Percentiles rank a stretch among this genome's conserved stretches.
Evolutionary conservation across 2,888 invertebrate genomes (phyloP).

Genomic region (Tortrix viridana): DNA sequence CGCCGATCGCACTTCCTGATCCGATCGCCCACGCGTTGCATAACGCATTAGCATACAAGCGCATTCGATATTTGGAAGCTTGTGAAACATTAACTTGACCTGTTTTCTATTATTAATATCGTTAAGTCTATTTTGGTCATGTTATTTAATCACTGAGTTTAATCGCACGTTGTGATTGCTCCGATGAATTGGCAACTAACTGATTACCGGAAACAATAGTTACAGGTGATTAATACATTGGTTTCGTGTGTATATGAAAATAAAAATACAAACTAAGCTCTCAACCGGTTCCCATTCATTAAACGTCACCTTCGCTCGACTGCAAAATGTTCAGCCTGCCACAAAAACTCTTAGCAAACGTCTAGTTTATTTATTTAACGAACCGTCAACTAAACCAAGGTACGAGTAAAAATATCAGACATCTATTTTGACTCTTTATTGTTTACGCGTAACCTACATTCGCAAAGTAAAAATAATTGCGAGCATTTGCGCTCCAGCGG

Average conservation of each 20-base stretch:
- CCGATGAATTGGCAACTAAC: too few species aligned
- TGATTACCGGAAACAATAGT: too few species aligned
- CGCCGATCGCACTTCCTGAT: slow-evolving; percentile 40
- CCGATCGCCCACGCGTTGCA: slow-evolving; percentile 40
- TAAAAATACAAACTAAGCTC: not conserved
- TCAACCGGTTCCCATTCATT: not conserved
- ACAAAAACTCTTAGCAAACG: slow-evolving; percentile 20
- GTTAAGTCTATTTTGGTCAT: slow-evolving; percentile 16
- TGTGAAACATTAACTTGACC: slow-evolving; percentile 43
- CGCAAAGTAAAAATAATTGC: slow-evolving; percentile 54
- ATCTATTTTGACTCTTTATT: slow-evolving; percentile 51
- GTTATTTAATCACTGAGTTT: slow-evolving; percentile 22
- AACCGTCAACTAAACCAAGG: slow-evolving; percentile 30
- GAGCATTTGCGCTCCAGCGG: slow-evolving; percentile 53
- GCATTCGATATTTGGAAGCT: slow-evolving; percentile 38
- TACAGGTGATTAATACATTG: too few species aligned
- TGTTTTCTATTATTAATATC: slow-evolving; percentile 32
- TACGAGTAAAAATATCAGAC: slow-evolving; percentile 32
- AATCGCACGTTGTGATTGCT: slow-evolving; percentile 18
- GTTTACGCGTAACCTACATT: slow-evolving; percentile 63
- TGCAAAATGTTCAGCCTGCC: slow-evolving; percentile 14
- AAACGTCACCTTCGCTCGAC: not conserved
- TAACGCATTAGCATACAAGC: slow-evolving; percentile 39
- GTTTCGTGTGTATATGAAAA: too few species aligned
- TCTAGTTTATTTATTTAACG: slow-evolving; percentile 26